Evolutionary conservation across 2,113 vertebrate genomes (phyloP).

Genomic region (Trogon melanurus): DNA sequence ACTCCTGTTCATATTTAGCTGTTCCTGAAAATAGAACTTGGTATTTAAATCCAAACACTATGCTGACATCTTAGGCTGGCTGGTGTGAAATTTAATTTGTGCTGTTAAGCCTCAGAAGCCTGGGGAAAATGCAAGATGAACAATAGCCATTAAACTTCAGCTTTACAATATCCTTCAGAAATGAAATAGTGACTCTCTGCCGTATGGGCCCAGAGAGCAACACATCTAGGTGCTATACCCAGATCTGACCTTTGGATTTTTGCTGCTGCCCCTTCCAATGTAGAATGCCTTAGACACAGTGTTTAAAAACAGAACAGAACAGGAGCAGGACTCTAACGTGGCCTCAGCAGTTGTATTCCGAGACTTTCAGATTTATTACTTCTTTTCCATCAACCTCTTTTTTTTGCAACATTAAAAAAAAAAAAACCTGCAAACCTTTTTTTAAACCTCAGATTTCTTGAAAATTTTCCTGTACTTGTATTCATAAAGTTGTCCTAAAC

Average conservation of each 20-base stretch:
- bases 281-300: neutral
- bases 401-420: neutral
- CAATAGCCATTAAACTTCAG: conserved; percentile 25
- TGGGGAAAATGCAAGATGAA: conserved; percentile 51
- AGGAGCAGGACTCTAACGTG: neutral
- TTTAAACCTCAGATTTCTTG: neutral
- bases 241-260: neutral
- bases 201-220: neutral
- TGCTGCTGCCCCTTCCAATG: neutral
- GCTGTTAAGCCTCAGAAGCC: conserved; percentile 49
- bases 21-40: conserved; percentile 20
- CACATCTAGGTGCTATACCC: neutral
- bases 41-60: conserved; percentile 62
- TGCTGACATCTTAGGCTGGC: conserved; percentile 48
- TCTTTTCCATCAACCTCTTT: neutral
- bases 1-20: neutral
- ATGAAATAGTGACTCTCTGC: neutral
- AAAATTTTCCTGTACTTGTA: neutral
- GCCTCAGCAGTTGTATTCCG: neutral
- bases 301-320: neutral
- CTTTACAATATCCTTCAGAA: conserved; percentile 34
- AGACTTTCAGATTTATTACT: neutral
- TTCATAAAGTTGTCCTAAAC: neutral
- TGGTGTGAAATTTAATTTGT: conserved; percentile 65
- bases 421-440: neutral